Evolutionary conservation across 2,797 vertebrate species (phyloP), one percentile per base, ranked within the genome.

Genomic region (Taenioides sp.): DNA sequence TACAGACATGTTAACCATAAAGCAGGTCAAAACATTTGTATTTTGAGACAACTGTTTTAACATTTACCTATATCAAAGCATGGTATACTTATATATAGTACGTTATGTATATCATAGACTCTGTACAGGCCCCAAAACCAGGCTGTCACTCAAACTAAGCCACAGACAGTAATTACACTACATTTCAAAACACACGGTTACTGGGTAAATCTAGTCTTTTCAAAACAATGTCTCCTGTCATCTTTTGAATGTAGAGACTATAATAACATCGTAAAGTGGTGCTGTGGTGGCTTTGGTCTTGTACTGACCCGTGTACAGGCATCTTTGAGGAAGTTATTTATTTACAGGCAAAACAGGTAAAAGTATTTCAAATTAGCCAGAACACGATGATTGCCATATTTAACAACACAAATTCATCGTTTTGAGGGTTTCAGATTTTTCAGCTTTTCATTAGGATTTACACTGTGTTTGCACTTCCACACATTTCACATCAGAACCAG

Each of bases 91-190:
- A 54, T 20, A 54, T 10, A 22, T 9, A 62, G 10, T 47, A 47
- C 4, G 43, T 47, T 20, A 61, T 57, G 54, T 23, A 23, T 57
- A 57, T 57, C 18, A 57, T 7, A 57, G 57, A 59, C 12, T 63
- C 61, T 40, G 18, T 11, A 43, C 63, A 25, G 12, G 63, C 14
- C 16, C 37, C 70, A 73, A 87, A 64, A 83, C 76, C 70, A 81
- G 82, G 77, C 79, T 84, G 82, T 81, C 81, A 83, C 84, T 88
- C 84, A 86, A 80, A 77, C 65, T 67, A 64, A 70, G 40, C 78
- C 73, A 75, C 69, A 87, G 75, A 76, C 87, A 87, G 79, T 90
- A 90, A 92, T 92, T 86, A 89, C 67, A 81, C 73, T 82, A 71
- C 75, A 64, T 76, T 73, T 86, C 80, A 80, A 83, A 85, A 85